phyloP scores from a whole-genome alignment of 2,797 vertebrate species.

The Malacoctenus gilli region DNA sequence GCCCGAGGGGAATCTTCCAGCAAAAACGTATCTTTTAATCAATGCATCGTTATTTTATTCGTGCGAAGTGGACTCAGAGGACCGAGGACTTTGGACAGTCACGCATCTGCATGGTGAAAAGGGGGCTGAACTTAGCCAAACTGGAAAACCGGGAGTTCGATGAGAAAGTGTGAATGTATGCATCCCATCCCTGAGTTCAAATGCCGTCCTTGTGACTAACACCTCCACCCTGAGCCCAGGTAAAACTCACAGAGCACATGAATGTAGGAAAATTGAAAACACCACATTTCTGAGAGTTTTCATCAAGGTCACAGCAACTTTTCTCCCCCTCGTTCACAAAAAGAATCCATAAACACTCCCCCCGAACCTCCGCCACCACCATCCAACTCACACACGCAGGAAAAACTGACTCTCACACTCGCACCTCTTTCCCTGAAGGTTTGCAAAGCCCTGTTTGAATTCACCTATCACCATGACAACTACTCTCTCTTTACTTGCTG shows the following conservation, averaged over 20 bases:
- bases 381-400: background rate
- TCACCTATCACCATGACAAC: slow-evolving; percentile 81
- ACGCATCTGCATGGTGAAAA: too few species aligned
- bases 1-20: too few species aligned
- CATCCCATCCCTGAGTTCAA: background rate
- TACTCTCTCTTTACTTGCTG: slow-evolving; percentile 69
- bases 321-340: slow-evolving; percentile 38
- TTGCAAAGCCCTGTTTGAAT: slow-evolving; percentile 70
- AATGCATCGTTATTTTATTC: too few species aligned
- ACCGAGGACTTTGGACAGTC: too few species aligned
- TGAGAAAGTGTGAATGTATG: background rate
- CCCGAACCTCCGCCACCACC: background rate
- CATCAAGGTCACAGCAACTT: slow-evolving; percentile 69
- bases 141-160: background rate
- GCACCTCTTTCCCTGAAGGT: slow-evolving; percentile 70
- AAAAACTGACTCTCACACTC: slow-evolving; percentile 30
- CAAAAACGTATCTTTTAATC: too few species aligned
- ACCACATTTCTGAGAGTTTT: slow-evolving; percentile 15
- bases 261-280: slow-evolving; percentile 38
- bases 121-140: background rate
- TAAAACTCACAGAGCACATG: slow-evolving; percentile 12
- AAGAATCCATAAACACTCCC: slow-evolving; percentile 42
- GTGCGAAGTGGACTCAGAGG: too few species aligned
- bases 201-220: background rate
- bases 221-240: slow-evolving; percentile 9